These are phyloP conservation scores for Crenuchus spilurus DNA, from an alignment of 2,797 vertebrate species.

Conservation along the genomic window DNA sequence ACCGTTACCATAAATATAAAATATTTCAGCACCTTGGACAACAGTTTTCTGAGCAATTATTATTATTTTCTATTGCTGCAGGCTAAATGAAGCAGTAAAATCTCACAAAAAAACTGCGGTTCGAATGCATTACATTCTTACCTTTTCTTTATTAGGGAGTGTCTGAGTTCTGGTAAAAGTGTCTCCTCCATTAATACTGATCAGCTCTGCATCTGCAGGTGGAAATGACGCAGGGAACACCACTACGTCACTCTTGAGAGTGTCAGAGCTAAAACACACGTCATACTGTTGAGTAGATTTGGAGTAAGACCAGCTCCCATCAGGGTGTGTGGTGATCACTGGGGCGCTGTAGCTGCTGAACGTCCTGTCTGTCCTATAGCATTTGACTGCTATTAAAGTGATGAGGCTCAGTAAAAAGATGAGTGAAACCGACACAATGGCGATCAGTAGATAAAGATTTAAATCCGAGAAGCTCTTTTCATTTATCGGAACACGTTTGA, in stretches of 20 bases:
- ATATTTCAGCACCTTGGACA: too few relatives aligned
- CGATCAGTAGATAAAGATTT: constrained; percentile 73
- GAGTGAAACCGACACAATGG: constrained; percentile 68
- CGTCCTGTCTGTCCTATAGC: constrained; percentile 60
- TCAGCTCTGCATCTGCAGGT: constrained; percentile 65
- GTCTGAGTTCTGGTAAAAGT: constrained; percentile 68
- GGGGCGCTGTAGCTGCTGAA: constrained; percentile 68
- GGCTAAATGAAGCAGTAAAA: too few relatives aligned
- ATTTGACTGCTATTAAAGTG: constrained; percentile 69
- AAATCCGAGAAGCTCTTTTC: constrained; percentile 69
- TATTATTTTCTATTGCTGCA: too few relatives aligned
- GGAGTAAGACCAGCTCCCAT: constrained; percentile 73
- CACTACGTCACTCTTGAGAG: constrained; percentile 70
- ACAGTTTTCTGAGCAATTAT: too few relatives aligned
- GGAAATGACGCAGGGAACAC: constrained; percentile 65
- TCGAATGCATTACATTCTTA: constrained; percentile 51
- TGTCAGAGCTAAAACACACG: constrained; percentile 75
- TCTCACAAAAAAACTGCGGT: neutral
- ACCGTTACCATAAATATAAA: too few relatives aligned
- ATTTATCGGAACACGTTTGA: constrained; percentile 64
- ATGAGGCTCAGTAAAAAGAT: constrained; percentile 73
- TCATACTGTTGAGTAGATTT: constrained; percentile 75
- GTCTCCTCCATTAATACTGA: constrained; percentile 70
- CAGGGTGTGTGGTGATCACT: constrained; percentile 70
- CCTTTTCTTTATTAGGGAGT: constrained; percentile 67